Base-by-base conservation (phyloP, 2,113 vertebrate species). In the Casuarius casuarius region DNA sequence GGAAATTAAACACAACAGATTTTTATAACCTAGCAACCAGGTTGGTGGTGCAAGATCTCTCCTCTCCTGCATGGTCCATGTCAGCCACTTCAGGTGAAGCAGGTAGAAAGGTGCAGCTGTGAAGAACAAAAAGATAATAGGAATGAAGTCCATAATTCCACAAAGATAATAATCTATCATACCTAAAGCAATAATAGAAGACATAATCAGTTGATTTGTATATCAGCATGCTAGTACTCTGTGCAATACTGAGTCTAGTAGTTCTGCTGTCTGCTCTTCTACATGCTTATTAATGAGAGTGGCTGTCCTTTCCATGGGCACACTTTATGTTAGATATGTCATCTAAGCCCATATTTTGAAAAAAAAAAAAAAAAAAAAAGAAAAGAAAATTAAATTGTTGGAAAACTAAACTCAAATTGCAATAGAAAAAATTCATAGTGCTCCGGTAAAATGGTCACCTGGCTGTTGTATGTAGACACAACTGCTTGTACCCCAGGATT, bases 401-500 rank as follows among this genome's bases (percentile, higher is more conserved):
- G 23, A 79, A 72, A 89, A 72, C 12, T 44, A 72, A 87, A 72
- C 12, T 49, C n/a, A 35, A 35, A 68, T 65, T 38, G 3, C 35
- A 19, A 7, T n/a, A 31, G 16, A 10, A 16, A 38, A 67, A 40
- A 74, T 65, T 29, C 15, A 16, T 18, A 25, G 28, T 48, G 7
- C 1, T 14, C 7, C 15, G 10, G 10, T 70, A 31, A 19, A 15
- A 65, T 38, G 87, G 38, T 79, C 18, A 25, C 40, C 48, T 38
- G 33, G 1, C 31, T 49, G 29, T 44, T 73, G 2, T 26, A 2
- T 61, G 20, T 44, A 52, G 40, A 65, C 6, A 11, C 5, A 68
- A 26, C 8, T 12, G 12, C 8, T 92, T 51, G n/a, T 42, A 35
- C 0, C 1, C 6, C 3, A 10, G 19, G 8, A 7, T 66, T 48